A percentile compares a stretch with the other conserved stretches of the same genome.
Evolutionary conservation across 2,888 invertebrate genomes (phyloP).

Genomic region (Sinopyrophorus schimmeli): DNA sequence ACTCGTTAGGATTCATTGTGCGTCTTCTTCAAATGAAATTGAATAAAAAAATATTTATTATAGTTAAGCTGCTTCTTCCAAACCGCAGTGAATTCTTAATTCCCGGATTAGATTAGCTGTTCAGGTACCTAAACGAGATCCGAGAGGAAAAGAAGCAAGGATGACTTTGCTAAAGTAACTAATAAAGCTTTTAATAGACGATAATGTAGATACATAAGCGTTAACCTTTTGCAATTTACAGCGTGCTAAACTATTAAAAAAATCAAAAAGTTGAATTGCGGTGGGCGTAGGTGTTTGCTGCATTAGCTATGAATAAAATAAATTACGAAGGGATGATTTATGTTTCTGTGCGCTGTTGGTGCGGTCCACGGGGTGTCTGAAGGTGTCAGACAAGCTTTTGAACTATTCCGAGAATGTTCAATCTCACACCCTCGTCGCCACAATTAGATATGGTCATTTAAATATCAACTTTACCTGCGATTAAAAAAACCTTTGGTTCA

Average conservation of each 20-base stretch:
- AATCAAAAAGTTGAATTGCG: constrained; percentile 19
- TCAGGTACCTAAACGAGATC: constrained; percentile 15
- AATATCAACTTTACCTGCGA: constrained; percentile 27
- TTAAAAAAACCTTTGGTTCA: too few relatives aligned
- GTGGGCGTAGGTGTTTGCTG: constrained; percentile 31
- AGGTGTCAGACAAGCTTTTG: constrained; percentile 34
- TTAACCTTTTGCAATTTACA: constrained; percentile 29
- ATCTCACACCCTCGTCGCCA: constrained; percentile 33
- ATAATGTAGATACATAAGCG: constrained; percentile 27
- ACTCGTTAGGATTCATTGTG: constrained; percentile 24
- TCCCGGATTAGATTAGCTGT: constrained; percentile 21
- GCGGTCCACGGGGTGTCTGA: constrained; percentile 30
- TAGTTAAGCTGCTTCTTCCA: neutral
- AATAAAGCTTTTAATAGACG: constrained; percentile 26
- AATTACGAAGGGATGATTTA: constrained; percentile 35
- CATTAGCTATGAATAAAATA: constrained; percentile 33
- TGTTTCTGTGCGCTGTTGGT: constrained; percentile 28
- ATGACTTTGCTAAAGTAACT: constrained; percentile 26
- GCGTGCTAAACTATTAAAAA: constrained; percentile 25
- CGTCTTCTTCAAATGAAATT: constrained; percentile 14
- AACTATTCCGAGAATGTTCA: constrained; percentile 35
- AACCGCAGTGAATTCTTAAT: constrained; percentile 7
- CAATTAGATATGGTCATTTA: constrained; percentile 33
- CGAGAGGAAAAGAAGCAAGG: constrained; percentile 15
- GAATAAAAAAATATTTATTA: constrained; percentile 8